phyloP scores from a whole-genome alignment of 2,888 invertebrate species.

The Unio pictorum region DNA sequence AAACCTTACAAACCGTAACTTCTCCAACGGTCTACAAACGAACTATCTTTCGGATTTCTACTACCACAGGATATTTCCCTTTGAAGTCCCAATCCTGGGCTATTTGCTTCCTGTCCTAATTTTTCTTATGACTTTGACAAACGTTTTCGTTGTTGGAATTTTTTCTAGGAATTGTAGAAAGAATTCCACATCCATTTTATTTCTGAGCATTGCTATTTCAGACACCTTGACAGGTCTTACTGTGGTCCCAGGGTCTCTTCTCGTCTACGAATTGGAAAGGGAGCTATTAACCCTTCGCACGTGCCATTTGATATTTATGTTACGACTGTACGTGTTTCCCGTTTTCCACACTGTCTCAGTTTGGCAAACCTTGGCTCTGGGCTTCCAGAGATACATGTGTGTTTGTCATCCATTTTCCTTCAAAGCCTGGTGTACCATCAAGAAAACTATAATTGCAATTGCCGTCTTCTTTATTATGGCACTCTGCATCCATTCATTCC shows the following conservation, averaged over 20 bases:
- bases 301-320: slow-evolving; percentile 21
- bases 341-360: too few relatives aligned
- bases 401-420: too few relatives aligned
- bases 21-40: too few relatives aligned
- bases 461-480: too few relatives aligned
- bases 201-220: slow-evolving; percentile 24
- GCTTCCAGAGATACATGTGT: too few relatives aligned
- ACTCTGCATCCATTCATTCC: too few relatives aligned
- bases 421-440: too few relatives aligned
- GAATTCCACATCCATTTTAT: slow-evolving; percentile 21
- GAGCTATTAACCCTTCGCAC: slow-evolving; percentile 3
- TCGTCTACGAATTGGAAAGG: slow-evolving; percentile 14
- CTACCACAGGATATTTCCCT: too few relatives aligned
- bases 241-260: slow-evolving; percentile 23
- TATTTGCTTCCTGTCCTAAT: slow-evolving; percentile 14
- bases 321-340: slow-evolving; percentile 20
- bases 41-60: too few relatives aligned
- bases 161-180: slow-evolving; percentile 17
- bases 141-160: slow-evolving; percentile 16
- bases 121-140: slow-evolving; percentile 16
- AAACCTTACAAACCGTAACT: too few relatives aligned
- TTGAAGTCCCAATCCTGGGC: slow-evolving; percentile 20
- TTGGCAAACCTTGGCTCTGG: too few relatives aligned
- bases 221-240: slow-evolving; percentile 21
- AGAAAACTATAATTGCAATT: too few relatives aligned